Base-by-base conservation (phyloP, 2,113 vertebrate genomes). In the Mesitornis unicolor region DNA sequence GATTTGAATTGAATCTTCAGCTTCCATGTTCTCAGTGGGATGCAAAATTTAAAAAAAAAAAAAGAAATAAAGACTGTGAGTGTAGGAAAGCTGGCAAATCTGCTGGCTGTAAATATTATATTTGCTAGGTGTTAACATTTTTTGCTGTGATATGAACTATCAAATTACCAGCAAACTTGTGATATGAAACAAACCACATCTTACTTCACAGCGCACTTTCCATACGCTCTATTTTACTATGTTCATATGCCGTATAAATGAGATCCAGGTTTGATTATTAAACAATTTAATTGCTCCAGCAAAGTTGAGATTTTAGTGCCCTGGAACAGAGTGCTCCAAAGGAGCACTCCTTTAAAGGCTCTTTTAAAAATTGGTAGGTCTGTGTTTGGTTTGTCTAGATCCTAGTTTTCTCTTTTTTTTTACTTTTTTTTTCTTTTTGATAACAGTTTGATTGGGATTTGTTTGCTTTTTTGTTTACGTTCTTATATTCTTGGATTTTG, bases 151-250 rank as follows among this genome's bases (percentile, higher is more conserved):
- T 93, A 78, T 5, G 43, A 93, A 43, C 83, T 70, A 19, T 84
- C 83, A 89, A 86, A 95, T 95, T 93, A 90, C 61, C 88, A 96
- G 76, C 48, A 71, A 89, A 95, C 68, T 92, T 77, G 60, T 79
- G 90, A 86, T 76, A 59, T n/a, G 48, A 84, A 95, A 86, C 87
- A 97, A 96, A 89, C 86, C 92, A 82, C 88, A 95, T 93, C 88
- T 84, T 36, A 89, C 35, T 74, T 57, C 68, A 24, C 68, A 90
- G 71, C 57, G 51, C 6, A 18, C 50, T 89, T 83, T 5, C 89
- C 69, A 73, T 61, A 43, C 33, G 2, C 90, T 82, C 67, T 33
- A 13, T 59, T 96, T 95, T 96, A 87, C 78, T 89, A 13, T 0
- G 14, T 61, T 92, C 91, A 67, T 82, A 64, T 94, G 91, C 84